A percentile compares a stretch with the other conserved stretches of the same genome.
Conservation (phyloP, 2,113 vertebrate genomes). For the Alethe diademata region DNA sequence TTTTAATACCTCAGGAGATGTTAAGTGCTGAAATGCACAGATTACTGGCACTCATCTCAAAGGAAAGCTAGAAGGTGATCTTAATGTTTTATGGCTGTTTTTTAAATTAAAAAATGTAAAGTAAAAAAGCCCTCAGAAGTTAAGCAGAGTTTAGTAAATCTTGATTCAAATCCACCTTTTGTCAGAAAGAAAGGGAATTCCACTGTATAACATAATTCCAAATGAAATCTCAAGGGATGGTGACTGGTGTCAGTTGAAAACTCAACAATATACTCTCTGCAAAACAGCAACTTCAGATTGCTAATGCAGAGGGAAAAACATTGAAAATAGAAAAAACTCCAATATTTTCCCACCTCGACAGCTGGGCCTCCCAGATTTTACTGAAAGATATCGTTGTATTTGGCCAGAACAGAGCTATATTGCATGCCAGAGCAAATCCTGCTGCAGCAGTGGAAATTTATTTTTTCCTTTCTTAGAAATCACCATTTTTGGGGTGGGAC, state of each 20-base stretch:
- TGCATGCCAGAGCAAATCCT: not conserved
- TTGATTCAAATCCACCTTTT: not conserved
- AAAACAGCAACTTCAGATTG: not conserved
- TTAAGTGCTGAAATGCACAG: not conserved
- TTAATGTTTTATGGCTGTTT: not conserved
- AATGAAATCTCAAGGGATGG: not conserved
- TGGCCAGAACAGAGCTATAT: not conserved
- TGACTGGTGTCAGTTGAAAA: not conserved
- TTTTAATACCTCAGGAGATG: not conserved
- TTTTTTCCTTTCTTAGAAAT: not conserved
- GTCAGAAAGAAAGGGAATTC: not conserved
- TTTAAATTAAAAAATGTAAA: not conserved
- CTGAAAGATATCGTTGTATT: not conserved
- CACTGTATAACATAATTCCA: not conserved
- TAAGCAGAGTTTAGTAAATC: not conserved
- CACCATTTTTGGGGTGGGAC: fast-evolving
- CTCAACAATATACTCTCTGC: not conserved
- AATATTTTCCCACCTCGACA: not conserved
- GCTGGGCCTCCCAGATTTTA: not conserved
- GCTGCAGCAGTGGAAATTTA: not conserved
- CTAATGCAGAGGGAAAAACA: not conserved
- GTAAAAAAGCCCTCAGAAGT: not conserved
- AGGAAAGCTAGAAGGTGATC: not conserved
- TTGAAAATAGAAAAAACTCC: not conserved
- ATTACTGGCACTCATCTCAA: not conserved